Percentiles rank a stretch among this genome's conserved stretches.
These are phyloP conservation scores for Cyrtodaria siliqua DNA, from an alignment of 2,888 invertebrate genomes.

Conservation along the genomic window DNA sequence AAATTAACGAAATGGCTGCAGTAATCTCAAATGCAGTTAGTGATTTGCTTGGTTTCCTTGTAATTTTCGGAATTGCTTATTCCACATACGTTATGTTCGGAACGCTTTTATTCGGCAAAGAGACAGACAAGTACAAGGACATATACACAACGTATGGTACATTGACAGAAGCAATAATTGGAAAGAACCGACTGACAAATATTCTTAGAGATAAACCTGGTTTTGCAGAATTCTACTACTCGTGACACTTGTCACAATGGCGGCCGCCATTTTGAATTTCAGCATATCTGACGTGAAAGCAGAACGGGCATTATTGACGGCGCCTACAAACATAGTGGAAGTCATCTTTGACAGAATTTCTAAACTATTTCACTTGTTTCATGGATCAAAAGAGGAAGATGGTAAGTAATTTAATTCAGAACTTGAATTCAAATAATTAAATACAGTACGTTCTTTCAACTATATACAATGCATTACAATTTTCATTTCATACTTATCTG, in stretches of 20 bases:
- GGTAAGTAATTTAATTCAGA: too few relatives aligned
- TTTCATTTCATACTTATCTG: too few relatives aligned
- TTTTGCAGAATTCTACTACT: constrained; percentile 73
- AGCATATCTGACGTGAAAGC: constrained; percentile 67
- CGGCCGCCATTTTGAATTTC: constrained; percentile 75
- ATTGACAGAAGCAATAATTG: constrained; percentile 82
- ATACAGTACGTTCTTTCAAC: too few relatives aligned
- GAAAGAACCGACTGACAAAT: constrained; percentile 70
- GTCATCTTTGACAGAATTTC: background rate
- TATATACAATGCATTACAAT: too few relatives aligned
- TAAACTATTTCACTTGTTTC: background rate
- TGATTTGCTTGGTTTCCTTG: constrained; percentile 85
- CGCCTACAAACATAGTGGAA: constrained; percentile 21
- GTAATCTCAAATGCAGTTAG: constrained; percentile 84
- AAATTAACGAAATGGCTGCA: constrained; percentile 86
- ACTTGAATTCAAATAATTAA: too few relatives aligned
- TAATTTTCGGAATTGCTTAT: constrained; percentile 85
- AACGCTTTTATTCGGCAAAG: constrained; percentile 81
- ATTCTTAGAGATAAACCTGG: constrained; percentile 65
- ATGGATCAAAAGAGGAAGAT: too few relatives aligned
- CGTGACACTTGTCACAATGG: constrained; percentile 76
- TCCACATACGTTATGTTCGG: constrained; percentile 81
- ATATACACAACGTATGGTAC: constrained; percentile 84
- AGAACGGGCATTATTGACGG: constrained; percentile 45
- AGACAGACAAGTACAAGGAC: constrained; percentile 78